Base-by-base conservation (phyloP, 1,140 invertebrate genomes). In the Polyergus mexicanus region DNA sequence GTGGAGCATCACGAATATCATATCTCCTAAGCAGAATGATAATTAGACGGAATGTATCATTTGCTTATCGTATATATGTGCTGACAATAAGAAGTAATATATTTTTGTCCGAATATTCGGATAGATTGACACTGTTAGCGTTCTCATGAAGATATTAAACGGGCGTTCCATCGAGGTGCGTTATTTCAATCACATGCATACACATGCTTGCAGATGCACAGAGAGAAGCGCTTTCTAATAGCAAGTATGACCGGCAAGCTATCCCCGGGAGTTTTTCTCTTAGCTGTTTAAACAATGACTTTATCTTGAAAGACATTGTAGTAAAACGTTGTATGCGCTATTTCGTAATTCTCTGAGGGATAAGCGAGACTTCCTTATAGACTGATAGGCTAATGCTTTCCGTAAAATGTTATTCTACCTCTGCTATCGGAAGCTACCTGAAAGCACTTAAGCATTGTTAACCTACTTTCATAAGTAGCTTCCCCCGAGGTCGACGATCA, bases 311-410 rank as follows among this genome's bases (percentile, higher is more conserved):
- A 62, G 78, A 76, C 54, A 28, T 65, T 60, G 19, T 35, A 83
- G 51, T 10, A 68, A 19, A 35, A 54, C 47, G 25, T 60, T 58
- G 3, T 58, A 58, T 28, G 47, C 44, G 13, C 62, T 69, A 66
- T 51, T 51, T 51, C 44, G 11, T n/a, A 58, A 66, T 78, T 44
- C 84, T 60, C 63, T 4, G 6, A 65, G 74, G 81, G 16, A 63
- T 77, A 56, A 60, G 47, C 35, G 81, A 68, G 44, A 71, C 78
- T 83, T 71, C 71, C 51, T 74, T 13, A 13, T 81, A 85, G 86
- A 85, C 81, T 62, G 81, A 87, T 85, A 87, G 86, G 81, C 71
- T 81, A 85, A 74, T 83, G 56, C 85, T 35, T 83, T 44, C 44
- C 68, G 41, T 54, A 80, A 56, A 85, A 81, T 77, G 71, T 83